Evolutionary conservation across 2,113 vertebrate genomes (phyloP).

Genomic region (Alaudala cheleensis): DNA sequence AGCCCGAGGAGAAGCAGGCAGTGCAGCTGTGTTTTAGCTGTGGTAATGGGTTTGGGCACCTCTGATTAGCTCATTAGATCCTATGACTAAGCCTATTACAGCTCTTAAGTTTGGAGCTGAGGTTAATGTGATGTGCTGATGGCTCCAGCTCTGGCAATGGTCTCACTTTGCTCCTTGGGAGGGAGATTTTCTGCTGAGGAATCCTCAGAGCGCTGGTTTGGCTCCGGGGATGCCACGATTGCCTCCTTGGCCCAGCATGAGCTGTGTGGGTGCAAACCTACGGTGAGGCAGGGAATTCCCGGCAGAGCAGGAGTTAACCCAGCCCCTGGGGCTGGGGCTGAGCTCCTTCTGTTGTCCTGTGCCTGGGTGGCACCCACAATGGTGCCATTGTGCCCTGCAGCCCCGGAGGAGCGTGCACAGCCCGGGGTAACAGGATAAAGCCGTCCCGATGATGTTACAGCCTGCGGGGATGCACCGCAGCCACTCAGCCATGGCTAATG

Average conservation of each 20-base stretch:
- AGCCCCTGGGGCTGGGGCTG: background rate
- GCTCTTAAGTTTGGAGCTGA: background rate
- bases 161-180: background rate
- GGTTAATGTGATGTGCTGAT: background rate
- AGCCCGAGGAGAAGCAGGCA: background rate
- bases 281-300: rapidly evolving
- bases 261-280: background rate
- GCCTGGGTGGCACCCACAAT: background rate
- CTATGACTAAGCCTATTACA: background rate
- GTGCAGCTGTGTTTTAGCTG: background rate
- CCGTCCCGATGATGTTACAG: background rate
- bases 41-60: background rate
- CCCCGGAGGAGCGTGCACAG: rapidly evolving
- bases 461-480: background rate
- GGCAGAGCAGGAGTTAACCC: background rate
- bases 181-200: background rate
- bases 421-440: background rate
- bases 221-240: background rate
- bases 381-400: background rate
- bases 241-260: rapidly evolving
- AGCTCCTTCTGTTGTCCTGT: rapidly evolving
- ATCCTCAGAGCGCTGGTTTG: background rate
- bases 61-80: background rate
- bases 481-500: rapidly evolving
- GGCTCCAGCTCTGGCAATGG: background rate